phyloP scores from a whole-genome alignment of 2,113 vertebrate genomes.

The Erythrocercus mccallii region DNA sequence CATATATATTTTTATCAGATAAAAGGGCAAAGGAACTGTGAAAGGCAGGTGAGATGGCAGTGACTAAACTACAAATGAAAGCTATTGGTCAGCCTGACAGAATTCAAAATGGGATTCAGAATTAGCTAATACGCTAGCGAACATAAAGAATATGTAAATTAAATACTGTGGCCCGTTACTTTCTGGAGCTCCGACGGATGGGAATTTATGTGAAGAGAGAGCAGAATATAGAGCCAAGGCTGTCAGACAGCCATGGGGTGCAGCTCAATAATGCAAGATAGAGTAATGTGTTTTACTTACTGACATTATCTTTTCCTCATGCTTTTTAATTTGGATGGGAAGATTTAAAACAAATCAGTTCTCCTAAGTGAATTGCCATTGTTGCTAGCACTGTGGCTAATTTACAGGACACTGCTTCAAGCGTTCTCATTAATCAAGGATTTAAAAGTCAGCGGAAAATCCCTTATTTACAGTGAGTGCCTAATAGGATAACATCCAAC shows the following conservation, averaged over 20 bases:
- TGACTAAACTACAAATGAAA: background rate
- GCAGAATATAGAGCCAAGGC: background rate
- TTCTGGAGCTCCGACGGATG: background rate
- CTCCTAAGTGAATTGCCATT: constrained; percentile 34
- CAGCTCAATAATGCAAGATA: background rate
- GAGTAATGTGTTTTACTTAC: background rate
- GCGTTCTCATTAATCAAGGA: constrained; percentile 54
- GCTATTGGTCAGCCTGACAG: background rate
- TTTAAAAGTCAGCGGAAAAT: constrained; percentile 58
- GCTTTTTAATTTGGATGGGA: constrained; percentile 35
- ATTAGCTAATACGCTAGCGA: background rate
- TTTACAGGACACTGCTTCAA: constrained; percentile 55
- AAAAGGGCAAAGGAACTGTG: background rate
- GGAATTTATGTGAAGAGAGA: background rate
- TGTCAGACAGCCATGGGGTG: background rate
- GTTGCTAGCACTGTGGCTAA: constrained; percentile 35
- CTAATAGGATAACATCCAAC: constrained; percentile 61
- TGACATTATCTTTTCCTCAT: background rate
- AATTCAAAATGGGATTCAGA: background rate
- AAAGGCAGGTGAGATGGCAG: background rate
- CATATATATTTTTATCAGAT: background rate
- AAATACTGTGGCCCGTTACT: background rate
- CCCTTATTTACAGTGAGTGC: constrained; percentile 34
- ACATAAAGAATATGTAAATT: background rate
- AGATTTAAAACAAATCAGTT: constrained; percentile 17